Percentiles rank a stretch among this genome's conserved stretches.
phyloP scores from a whole-genome alignment of 92 coral and sea anemone species.

The Montipora capitata region DNA sequence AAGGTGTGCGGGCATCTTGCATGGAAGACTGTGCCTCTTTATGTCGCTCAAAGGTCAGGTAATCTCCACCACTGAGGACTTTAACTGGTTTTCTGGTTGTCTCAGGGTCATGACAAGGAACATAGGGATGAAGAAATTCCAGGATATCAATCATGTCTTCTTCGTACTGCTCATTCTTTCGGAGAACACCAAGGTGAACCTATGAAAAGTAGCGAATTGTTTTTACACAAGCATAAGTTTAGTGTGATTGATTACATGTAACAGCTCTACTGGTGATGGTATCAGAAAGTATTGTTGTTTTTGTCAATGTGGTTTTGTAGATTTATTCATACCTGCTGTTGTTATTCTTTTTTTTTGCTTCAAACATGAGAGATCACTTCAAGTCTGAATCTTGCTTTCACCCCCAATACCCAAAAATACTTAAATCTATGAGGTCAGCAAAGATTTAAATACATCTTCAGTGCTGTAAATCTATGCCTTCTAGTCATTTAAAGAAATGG shows the following conservation, averaged over 20 bases:
- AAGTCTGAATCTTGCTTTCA: no score
- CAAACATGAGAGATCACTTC: no score
- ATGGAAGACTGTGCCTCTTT: constrained; percentile 76
- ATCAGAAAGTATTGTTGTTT: neutral
- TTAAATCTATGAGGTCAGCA: no score
- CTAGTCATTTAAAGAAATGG: no score
- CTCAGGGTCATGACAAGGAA: constrained; percentile 62
- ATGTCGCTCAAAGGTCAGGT: constrained; percentile 71
- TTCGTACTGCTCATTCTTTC: constrained; percentile 81
- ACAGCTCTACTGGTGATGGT: neutral
- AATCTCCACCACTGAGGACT: constrained; percentile 76
- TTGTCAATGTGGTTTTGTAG: no score
- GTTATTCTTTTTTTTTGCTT: no score
- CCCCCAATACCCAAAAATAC: no score
- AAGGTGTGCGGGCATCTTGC: constrained; percentile 80
- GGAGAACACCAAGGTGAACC: constrained; percentile 73
- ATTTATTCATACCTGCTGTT: no score
- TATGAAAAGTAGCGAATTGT: no score
- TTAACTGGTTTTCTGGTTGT: constrained; percentile 44
- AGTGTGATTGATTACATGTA: neutral
- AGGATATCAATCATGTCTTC: constrained; percentile 75
- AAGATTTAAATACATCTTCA: no score
- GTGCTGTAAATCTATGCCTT: no score
- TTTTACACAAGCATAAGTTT: no score
- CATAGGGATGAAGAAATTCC: constrained; percentile 64